Evolutionary conservation across 2,113 vertebrate species (phyloP).

Genomic region (Dicerorhinus sumatrensis): DNA sequence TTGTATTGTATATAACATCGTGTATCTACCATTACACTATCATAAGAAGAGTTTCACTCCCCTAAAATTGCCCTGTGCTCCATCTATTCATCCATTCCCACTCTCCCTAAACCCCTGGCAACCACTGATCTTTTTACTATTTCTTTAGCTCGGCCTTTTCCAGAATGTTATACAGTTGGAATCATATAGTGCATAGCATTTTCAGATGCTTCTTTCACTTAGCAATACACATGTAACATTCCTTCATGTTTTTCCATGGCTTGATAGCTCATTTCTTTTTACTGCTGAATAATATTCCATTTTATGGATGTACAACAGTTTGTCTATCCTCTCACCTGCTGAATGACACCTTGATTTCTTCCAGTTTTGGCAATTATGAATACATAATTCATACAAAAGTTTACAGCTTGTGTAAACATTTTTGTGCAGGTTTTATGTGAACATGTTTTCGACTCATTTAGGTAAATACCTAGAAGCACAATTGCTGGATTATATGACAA

Average conservation of each 20-base stretch:
- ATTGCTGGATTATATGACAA: not conserved
- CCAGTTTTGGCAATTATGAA: not conserved
- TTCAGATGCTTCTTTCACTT: not conserved
- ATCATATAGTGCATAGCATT: not conserved
- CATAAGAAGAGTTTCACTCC: not conserved
- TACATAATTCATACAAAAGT: too few species aligned
- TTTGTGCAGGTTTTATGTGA: not conserved
- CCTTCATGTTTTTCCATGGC: not conserved
- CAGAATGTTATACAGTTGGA: not conserved
- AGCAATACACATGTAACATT: not conserved
- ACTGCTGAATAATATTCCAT: not conserved
- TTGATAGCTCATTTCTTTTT: not conserved
- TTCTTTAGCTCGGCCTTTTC: not conserved
- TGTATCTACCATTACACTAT: not conserved
- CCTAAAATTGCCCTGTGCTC: not conserved
- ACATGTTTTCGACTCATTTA: not conserved
- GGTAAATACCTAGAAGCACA: not conserved
- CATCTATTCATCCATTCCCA: not conserved
- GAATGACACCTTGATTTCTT: not conserved
- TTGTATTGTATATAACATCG: not conserved
- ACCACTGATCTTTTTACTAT: not conserved
- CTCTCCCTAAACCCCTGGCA: not conserved
- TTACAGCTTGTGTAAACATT: not conserved
- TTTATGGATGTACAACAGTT: not conserved
- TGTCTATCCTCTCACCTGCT: not conserved